Evolutionary conservation across 2,888 invertebrate species (phyloP).

Genomic region (Thysanoteuthis rhombus): DNA sequence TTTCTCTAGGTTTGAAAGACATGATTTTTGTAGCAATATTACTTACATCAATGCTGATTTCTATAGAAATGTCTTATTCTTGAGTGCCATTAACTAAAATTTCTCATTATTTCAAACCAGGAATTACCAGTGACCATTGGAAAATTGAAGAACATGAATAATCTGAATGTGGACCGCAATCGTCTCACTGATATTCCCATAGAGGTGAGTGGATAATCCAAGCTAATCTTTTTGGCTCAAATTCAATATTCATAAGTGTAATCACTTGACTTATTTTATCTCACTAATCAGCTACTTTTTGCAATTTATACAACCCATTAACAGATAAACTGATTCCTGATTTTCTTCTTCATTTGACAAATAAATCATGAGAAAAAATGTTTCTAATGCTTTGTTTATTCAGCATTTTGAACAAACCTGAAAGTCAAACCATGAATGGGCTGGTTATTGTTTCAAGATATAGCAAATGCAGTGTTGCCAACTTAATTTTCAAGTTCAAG

Average conservation of each 20-base stretch:
- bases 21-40: not conserved
- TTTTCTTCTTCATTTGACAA: not conserved
- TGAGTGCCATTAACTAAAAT: not conserved
- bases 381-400: too few relatives aligned
- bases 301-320: not conserved
- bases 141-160: slow-evolving; percentile 88
- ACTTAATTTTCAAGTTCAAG: too few relatives aligned
- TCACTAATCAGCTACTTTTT: not conserved
- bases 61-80: not conserved
- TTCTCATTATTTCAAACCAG: slow-evolving; percentile 44
- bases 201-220: slow-evolving; percentile 74
- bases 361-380: not conserved
- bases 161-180: slow-evolving; percentile 97
- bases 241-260: not conserved
- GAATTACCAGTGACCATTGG: slow-evolving; percentile 92
- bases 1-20: too few relatives aligned
- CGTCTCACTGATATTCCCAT: slow-evolving; percentile 87
- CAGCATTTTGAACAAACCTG: too few relatives aligned
- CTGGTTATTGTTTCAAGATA: too few relatives aligned
- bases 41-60: not conserved
- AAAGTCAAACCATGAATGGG: too few relatives aligned
- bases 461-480: too few relatives aligned
- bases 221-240: not conserved
- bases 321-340: not conserved
- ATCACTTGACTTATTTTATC: not conserved